Evolutionary conservation across 2,888 invertebrate genomes (phyloP).

Genomic region (Blomia tropicalis): DNA sequence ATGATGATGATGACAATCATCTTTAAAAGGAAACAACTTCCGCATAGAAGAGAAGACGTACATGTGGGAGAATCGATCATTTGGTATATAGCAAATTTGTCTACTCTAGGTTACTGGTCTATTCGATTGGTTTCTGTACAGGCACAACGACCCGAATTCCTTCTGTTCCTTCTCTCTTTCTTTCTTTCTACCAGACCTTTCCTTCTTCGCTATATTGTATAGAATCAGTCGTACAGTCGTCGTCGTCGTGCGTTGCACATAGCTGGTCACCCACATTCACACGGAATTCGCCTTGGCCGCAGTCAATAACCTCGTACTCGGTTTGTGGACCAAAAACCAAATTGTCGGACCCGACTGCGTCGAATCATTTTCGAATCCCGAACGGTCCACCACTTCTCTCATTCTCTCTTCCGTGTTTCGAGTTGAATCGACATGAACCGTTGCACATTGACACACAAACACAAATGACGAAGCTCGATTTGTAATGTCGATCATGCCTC

Average conservation of each 20-base stretch:
- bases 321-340: neutral
- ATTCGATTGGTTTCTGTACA: neutral
- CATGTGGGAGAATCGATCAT: neutral
- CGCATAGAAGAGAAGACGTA: neutral
- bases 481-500: neutral
- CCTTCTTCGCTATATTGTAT: too few species aligned
- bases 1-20: neutral
- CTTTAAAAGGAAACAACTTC: neutral
- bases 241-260: too few species aligned
- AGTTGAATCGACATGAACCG: neutral
- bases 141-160: constrained; percentile 5
- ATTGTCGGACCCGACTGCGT: neutral
- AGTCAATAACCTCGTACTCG: constrained; percentile 3
- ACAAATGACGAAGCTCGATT: constrained; percentile 10
- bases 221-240: too few species aligned
- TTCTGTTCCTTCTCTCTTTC: neutral
- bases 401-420: neutral
- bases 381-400: neutral
- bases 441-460: constrained; percentile 18
- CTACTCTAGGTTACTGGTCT: constrained; percentile 5
- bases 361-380: too few species aligned
- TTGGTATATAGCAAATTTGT: constrained; percentile 3
- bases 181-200: too few species aligned
- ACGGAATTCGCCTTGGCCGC: too few species aligned
- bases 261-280: too few species aligned